A percentile compares a stretch with the other conserved stretches of the same genome.
Conservation (phyloP, 2,888 invertebrate species). For the Epistrophe eligans region DNA sequence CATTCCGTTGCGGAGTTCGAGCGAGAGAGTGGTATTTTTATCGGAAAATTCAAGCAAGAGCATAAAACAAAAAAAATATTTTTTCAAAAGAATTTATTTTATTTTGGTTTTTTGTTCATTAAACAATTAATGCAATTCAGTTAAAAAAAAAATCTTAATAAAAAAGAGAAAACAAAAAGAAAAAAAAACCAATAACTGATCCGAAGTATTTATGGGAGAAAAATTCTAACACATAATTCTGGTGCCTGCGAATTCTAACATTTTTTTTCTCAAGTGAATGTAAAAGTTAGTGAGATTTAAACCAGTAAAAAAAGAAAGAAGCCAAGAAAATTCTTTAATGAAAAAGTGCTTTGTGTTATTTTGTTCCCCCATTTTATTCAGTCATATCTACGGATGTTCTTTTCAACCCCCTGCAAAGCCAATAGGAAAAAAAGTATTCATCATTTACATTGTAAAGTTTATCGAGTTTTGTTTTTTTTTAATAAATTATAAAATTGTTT, state of each 20-base stretch:
- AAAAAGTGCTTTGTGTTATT: conserved; percentile 66
- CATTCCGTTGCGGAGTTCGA: conserved; percentile 72
- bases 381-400: conserved; percentile 14
- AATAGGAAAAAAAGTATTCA: conserved; percentile 21
- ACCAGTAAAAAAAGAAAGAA: conserved; percentile 31
- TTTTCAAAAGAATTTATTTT: conserved; percentile 41
- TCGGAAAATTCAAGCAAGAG: conserved; percentile 63
- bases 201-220: background rate
- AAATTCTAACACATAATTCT: background rate
- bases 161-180: background rate
- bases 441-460: background rate
- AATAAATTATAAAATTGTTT: background rate
- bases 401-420: conserved; percentile 58
- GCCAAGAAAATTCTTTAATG: conserved; percentile 68
- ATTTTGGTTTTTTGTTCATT: conserved; percentile 67
- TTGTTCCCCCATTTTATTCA: conserved; percentile 36
- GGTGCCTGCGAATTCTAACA: background rate
- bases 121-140: conserved; percentile 3
- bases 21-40: conserved; percentile 64
- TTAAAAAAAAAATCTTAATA: background rate
- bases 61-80: conserved; percentile 56
- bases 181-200: background rate
- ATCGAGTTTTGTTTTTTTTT: background rate
- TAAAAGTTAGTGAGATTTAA: conserved; percentile 34
- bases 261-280: conserved; percentile 40